phyloP scores from a whole-genome alignment of 2,113 vertebrate species.

The Nipponia nippon region DNA sequence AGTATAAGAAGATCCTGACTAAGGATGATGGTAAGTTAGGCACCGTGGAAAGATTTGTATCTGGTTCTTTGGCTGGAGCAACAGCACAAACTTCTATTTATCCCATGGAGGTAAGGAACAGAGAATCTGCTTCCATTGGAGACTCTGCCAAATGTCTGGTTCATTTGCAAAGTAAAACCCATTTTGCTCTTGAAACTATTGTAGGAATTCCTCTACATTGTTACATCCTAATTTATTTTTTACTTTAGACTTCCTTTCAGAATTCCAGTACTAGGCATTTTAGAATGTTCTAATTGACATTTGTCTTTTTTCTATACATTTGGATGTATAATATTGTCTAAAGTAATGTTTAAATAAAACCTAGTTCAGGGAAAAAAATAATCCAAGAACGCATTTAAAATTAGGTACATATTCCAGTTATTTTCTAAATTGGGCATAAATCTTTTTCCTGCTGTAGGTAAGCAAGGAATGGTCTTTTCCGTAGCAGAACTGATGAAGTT shows the following conservation, averaged over 20 bases:
- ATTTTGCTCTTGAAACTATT: neutral
- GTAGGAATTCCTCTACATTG: neutral
- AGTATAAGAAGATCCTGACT: constrained; percentile 91
- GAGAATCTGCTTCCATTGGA: neutral
- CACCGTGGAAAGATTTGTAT: constrained; percentile 86
- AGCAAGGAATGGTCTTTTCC: neutral
- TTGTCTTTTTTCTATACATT: neutral
- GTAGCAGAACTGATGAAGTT: neutral
- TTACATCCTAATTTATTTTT: neutral
- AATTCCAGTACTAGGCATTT: neutral
- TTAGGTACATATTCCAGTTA: neutral
- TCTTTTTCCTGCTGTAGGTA: neutral
- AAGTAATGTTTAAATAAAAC: neutral
- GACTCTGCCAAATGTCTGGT: neutral
- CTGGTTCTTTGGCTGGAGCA: constrained; percentile 91
- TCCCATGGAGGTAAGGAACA: constrained; percentile 89
- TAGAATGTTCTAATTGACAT: neutral
- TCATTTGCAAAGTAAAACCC: neutral
- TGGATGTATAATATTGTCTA: neutral
- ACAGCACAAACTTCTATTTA: constrained; percentile 95
- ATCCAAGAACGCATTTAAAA: neutral
- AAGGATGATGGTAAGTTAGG: constrained; percentile 83
- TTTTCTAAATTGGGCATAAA: neutral
- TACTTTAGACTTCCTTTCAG: neutral
- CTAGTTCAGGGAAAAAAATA: neutral